Percentiles rank a stretch among this genome's conserved stretches.
These are phyloP conservation scores for Passer montanus DNA, from an alignment of 2,113 vertebrate species.

Conservation along the genomic window DNA sequence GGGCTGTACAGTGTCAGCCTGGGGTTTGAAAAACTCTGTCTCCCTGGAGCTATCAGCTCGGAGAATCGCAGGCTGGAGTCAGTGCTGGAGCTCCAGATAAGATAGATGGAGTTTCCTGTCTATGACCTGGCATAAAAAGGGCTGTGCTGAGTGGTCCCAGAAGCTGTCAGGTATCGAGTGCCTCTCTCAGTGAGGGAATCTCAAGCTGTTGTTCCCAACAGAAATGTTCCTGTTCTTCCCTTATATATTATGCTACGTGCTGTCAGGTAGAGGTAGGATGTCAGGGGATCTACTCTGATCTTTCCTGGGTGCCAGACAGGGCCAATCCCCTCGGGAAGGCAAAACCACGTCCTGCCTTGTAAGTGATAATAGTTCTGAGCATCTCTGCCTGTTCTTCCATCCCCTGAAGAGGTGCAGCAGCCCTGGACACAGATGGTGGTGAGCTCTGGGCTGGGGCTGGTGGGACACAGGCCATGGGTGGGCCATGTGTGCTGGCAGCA, in stretches of 20 bases:
- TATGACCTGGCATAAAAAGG: background rate
- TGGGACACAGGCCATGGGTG: accelerated
- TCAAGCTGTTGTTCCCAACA: background rate
- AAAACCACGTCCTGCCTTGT: background rate
- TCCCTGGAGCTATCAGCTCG: background rate
- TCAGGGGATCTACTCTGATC: background rate
- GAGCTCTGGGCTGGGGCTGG: background rate
- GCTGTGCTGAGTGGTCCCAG: background rate
- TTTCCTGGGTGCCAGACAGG: background rate
- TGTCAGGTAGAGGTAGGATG: background rate
- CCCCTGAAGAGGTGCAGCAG: background rate
- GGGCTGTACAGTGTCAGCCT: background rate
- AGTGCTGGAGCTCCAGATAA: background rate
- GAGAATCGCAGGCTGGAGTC: background rate
- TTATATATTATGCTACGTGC: accelerated
- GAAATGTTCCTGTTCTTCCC: background rate
- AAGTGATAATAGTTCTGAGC: accelerated
- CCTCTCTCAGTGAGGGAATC: background rate
- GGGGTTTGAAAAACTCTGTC: background rate
- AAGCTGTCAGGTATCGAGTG: accelerated
- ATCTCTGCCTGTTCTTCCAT: background rate
- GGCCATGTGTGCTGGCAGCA: accelerated
- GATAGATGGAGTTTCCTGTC: background rate
- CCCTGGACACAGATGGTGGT: background rate
- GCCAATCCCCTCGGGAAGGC: background rate